phyloP scores from a whole-genome alignment of 2,888 invertebrate species.

The Dryadula phaetusa region DNA sequence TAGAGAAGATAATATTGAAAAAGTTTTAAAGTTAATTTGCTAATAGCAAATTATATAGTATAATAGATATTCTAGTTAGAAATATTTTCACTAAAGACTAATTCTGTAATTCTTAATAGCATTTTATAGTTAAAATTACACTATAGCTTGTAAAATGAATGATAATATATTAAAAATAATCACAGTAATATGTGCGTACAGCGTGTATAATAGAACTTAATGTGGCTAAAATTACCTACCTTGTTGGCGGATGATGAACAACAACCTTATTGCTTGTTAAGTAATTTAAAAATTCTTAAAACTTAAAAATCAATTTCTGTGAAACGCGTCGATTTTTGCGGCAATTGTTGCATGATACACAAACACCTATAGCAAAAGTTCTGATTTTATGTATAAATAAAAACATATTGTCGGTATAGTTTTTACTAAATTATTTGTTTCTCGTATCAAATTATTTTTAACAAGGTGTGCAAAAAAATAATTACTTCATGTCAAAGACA shows the following conservation, averaged over 20 bases:
- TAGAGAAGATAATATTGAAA: too few species aligned
- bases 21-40: too few species aligned
- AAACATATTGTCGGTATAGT: too few species aligned
- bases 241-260: neutral
- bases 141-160: neutral
- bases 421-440: neutral
- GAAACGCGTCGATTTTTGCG: neutral
- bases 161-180: neutral
- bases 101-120: too few species aligned
- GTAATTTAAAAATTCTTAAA: constrained; percentile 1
- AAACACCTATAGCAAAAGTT: neutral
- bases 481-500: neutral
- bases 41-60: too few species aligned
- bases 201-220: neutral
- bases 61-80: too few species aligned
- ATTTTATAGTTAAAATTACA: neutral
- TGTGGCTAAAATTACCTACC: neutral
- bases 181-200: neutral
- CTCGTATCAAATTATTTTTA: neutral
- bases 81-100: too few species aligned
- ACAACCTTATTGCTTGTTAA: constrained; percentile 4
- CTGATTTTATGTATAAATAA: neutral
- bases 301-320: neutral
- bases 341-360: neutral
- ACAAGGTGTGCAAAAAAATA: neutral